Conservation (phyloP, 2,797 vertebrate genomes). For the Fundulus diaphanus region DNA sequence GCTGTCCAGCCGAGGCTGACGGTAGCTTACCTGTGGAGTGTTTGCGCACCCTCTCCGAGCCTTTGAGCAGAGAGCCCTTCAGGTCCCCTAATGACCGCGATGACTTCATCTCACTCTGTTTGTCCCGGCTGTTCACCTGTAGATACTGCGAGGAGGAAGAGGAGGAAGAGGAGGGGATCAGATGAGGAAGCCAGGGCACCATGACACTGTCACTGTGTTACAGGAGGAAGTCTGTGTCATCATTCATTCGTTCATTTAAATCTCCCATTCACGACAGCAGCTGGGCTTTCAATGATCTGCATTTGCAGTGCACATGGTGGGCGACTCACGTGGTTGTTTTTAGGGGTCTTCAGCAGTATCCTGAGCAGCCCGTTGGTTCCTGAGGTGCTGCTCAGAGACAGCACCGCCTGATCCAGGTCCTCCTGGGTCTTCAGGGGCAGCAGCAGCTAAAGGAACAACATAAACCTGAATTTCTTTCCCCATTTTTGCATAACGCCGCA, state of each 20-base stretch:
- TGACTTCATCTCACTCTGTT: slow-evolving; percentile 91
- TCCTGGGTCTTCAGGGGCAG: slow-evolving; percentile 91
- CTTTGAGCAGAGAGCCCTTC: slow-evolving; percentile 89
- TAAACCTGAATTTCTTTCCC: slow-evolving; percentile 38
- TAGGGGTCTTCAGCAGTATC: slow-evolving; percentile 88
- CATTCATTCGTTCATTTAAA: background rate
- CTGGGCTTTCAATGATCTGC: background rate
- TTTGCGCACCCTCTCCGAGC: slow-evolving; percentile 88
- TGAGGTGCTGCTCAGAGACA: slow-evolving; percentile 81
- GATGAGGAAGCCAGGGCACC: slow-evolving; percentile 25
- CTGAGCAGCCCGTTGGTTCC: slow-evolving; percentile 86
- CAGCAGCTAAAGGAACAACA: slow-evolving; percentile 79
- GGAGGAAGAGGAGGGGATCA: background rate
- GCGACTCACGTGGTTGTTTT: slow-evolving; percentile 86
- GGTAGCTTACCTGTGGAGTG: slow-evolving; percentile 87
- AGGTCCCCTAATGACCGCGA: slow-evolving; percentile 93
- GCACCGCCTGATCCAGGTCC: slow-evolving; percentile 88
- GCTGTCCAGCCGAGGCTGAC: background rate
- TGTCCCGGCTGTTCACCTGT: slow-evolving; percentile 89
- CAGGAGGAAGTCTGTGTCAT: slow-evolving; percentile 16
- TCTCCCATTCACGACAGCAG: background rate
- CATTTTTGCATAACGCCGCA: slow-evolving; percentile 16
- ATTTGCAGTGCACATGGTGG: background rate
- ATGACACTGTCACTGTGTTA: slow-evolving; percentile 44
- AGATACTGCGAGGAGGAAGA: slow-evolving; percentile 77